A percentile compares a stretch with the other conserved stretches of the same genome.
phyloP scores from a whole-genome alignment of 2,797 vertebrate genomes.

The Enteromius fasciolatus region DNA sequence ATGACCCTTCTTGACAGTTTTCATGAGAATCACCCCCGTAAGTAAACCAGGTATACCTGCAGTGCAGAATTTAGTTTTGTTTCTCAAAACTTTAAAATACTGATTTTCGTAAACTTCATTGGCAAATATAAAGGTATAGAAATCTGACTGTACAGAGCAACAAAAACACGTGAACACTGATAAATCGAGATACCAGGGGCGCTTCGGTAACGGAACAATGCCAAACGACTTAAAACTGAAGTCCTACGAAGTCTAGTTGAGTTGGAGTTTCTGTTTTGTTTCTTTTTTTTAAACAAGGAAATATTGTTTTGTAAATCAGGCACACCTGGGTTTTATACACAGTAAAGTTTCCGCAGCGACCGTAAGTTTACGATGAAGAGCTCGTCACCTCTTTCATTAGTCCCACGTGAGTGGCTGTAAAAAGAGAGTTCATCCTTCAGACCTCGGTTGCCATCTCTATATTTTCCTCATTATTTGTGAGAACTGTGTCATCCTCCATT shows the following conservation, averaged over 20 bases:
- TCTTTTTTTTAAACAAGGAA: constrained; percentile 17
- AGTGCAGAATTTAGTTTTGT: constrained; percentile 78
- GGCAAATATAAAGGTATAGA: constrained; percentile 90
- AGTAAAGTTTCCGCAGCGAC: constrained; percentile 79
- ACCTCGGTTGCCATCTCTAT: constrained; percentile 60
- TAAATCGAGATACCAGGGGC: constrained; percentile 78
- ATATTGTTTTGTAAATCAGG: constrained; percentile 81
- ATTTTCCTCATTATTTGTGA: constrained; percentile 69
- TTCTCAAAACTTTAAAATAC: constrained; percentile 84
- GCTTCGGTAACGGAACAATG: constrained; percentile 80
- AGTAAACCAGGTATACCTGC: constrained; percentile 81
- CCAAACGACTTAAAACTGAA: constrained; percentile 44
- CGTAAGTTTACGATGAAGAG: constrained; percentile 43
- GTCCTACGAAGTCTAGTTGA: constrained; percentile 37
- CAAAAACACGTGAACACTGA: constrained; percentile 91
- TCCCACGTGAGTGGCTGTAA: constrained; percentile 16
- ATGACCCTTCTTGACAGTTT: not conserved
- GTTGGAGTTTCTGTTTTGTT: constrained; percentile 13
- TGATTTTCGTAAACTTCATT: constrained; percentile 84
- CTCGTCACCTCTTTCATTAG: constrained; percentile 14
- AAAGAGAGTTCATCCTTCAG: constrained; percentile 72
- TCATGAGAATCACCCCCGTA: constrained; percentile 15
- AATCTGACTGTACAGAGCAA: constrained; percentile 94
- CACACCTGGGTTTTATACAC: constrained; percentile 98
- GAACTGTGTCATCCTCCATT: constrained; percentile 46